These are phyloP conservation scores for Agrotis puta DNA, from an alignment of 2,888 invertebrate genomes.

Conservation along the genomic window DNA sequence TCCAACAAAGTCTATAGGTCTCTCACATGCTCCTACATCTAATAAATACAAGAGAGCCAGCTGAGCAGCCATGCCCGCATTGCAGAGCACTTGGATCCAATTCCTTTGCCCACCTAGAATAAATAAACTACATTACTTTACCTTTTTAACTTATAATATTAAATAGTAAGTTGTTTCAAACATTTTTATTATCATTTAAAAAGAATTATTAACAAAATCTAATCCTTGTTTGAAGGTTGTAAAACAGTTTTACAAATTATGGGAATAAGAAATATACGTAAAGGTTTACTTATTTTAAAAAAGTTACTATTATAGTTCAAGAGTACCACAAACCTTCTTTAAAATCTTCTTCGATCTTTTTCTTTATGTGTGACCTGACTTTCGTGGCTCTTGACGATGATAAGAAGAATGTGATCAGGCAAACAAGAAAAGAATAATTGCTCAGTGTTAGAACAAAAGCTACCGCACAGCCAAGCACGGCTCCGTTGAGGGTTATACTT, in stretches of 20 bases:
- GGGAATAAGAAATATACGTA: no score
- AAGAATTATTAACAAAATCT: not conserved
- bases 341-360: constrained; percentile 94
- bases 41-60: constrained; percentile 94
- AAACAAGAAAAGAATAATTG: constrained; percentile 94
- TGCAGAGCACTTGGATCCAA: constrained; percentile 97
- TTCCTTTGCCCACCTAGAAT: constrained; percentile 95
- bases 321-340: constrained; percentile 92
- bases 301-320: constrained; percentile 1
- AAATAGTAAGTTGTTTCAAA: not conserved
- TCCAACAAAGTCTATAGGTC: constrained; percentile 94
- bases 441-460: constrained; percentile 95
- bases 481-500: constrained; percentile 93
- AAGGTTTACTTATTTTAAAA: no score
- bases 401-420: constrained; percentile 94
- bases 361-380: constrained; percentile 92
- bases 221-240: no score
- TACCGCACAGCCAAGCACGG: constrained; percentile 93
- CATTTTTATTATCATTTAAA: not conserved
- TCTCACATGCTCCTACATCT: constrained; percentile 95
- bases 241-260: no score
- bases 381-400: constrained; percentile 96
- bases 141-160: constrained; percentile 25
- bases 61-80: constrained; percentile 96
- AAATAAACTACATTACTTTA: not conserved